Conservation (phyloP, 2,888 invertebrate genomes). For the Cephus nigrinus region DNA sequence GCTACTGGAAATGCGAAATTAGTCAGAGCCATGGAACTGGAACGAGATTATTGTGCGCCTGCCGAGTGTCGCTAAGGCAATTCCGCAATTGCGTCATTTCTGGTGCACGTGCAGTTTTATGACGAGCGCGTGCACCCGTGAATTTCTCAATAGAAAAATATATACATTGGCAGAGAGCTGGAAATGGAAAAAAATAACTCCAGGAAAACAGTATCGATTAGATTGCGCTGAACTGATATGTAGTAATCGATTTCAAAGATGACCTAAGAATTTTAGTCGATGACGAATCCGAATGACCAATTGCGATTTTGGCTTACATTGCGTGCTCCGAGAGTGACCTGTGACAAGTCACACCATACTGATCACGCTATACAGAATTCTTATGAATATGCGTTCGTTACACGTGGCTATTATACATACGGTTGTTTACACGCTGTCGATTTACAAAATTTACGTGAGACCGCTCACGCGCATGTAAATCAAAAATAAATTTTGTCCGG, state of each 20-base stretch:
- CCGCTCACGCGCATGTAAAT: not conserved
- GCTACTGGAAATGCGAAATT: not conserved
- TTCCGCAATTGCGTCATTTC: constrained; percentile 1
- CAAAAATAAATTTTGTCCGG: not conserved
- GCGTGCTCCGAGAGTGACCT: not conserved
- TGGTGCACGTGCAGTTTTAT: not conserved
- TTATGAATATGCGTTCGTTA: not conserved
- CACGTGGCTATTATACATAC: not conserved
- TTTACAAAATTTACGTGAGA: not conserved
- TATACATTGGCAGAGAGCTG: not conserved
- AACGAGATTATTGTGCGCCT: not conserved
- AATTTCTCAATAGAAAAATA: not conserved
- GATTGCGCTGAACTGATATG: not conserved
- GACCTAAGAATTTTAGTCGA: not conserved
- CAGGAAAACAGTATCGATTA: not conserved
- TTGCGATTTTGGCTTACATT: not conserved
- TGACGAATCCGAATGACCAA: not conserved
- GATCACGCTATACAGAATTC: not conserved
- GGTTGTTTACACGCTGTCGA: not conserved
- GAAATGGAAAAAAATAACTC: not conserved
- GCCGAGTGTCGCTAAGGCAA: not conserved
- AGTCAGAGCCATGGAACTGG: not conserved
- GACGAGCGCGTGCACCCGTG: not conserved
- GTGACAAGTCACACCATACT: not conserved
- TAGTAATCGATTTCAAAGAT: not conserved